phyloP scores from a whole-genome alignment of 2,888 invertebrate genomes.

The Sturmia bella region DNA sequence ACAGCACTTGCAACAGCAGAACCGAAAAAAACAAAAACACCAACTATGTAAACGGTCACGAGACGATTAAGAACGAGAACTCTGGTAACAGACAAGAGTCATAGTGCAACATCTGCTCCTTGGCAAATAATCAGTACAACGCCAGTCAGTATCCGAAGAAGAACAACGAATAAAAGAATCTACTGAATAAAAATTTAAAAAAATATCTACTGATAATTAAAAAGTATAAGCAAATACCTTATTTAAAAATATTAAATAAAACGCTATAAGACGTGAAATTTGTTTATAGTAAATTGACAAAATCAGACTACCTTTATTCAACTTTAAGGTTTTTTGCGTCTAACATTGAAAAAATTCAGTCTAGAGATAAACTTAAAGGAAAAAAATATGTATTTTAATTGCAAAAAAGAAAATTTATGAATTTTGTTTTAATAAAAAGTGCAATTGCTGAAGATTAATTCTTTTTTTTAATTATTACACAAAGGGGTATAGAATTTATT shows the following conservation, averaged over 20 bases:
- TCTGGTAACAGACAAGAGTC: slow-evolving; percentile 64
- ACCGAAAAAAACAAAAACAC: slow-evolving; percentile 44
- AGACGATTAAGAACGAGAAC: slow-evolving; percentile 65
- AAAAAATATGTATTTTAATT: neutral
- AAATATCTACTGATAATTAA: slow-evolving; percentile 23
- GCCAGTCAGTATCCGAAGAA: slow-evolving; percentile 75
- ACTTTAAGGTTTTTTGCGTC: slow-evolving; percentile 8
- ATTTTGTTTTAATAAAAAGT: slow-evolving; percentile 12
- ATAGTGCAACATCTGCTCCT: slow-evolving; percentile 78
- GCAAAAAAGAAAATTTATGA: slow-evolving; percentile 28
- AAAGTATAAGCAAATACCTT: slow-evolving; percentile 21
- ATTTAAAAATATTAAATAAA: slow-evolving; percentile 26
- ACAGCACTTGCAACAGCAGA: slow-evolving; percentile 52
- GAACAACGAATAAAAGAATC: slow-evolving; percentile 67
- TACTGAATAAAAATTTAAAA: slow-evolving; percentile 27
- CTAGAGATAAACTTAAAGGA: neutral
- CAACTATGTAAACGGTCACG: slow-evolving; percentile 33
- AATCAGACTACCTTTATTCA: slow-evolving; percentile 21
- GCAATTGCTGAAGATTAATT: neutral
- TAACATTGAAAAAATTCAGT: neutral
- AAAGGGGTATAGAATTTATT: neutral
- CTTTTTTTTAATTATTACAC: neutral
- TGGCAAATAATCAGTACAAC: slow-evolving; percentile 80
- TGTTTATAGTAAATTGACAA: neutral
- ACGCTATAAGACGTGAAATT: slow-evolving; percentile 23